Conservation (phyloP, 2,888 invertebrate genomes). For the Portevinia maculata region DNA sequence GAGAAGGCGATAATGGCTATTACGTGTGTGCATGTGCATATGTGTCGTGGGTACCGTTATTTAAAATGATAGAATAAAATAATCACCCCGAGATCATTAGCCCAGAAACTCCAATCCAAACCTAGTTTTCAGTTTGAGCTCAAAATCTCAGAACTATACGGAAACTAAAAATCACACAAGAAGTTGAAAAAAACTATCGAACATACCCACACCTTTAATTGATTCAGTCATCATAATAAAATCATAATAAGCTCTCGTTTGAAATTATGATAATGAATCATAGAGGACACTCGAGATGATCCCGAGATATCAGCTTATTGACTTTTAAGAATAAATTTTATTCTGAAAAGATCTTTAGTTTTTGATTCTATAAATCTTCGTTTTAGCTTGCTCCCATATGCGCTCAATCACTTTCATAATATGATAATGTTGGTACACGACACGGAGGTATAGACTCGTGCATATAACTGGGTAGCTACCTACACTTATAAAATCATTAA, state of each 20-base stretch:
- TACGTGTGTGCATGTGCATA: too few species aligned
- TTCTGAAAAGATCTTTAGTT: conserved; percentile 38
- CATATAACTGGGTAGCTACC: neutral
- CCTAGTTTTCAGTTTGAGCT: conserved; percentile 2
- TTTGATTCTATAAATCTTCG: conserved; percentile 58
- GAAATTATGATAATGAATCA: conserved; percentile 57
- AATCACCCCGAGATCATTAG: too few species aligned
- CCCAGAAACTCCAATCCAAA: neutral
- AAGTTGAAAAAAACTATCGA: conserved; percentile 18
- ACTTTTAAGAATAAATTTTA: conserved; percentile 48
- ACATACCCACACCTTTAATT: conserved; percentile 50
- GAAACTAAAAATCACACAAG: neutral
- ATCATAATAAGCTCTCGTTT: conserved; percentile 54
- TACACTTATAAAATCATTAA: conserved; percentile 34
- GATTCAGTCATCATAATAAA: conserved; percentile 61
- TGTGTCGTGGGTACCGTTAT: too few species aligned
- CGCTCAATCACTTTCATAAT: conserved; percentile 40
- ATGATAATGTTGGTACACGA: neutral
- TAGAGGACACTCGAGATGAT: conserved; percentile 37
- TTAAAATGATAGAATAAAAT: too few species aligned
- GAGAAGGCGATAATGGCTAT: too few species aligned
- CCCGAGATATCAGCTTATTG: conserved; percentile 45
- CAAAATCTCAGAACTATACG: too few species aligned
- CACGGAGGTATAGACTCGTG: neutral
- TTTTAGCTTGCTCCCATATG: conserved; percentile 24